phyloP scores from a whole-genome alignment of 2,888 invertebrate species.

The Deroplatys truncata region DNA sequence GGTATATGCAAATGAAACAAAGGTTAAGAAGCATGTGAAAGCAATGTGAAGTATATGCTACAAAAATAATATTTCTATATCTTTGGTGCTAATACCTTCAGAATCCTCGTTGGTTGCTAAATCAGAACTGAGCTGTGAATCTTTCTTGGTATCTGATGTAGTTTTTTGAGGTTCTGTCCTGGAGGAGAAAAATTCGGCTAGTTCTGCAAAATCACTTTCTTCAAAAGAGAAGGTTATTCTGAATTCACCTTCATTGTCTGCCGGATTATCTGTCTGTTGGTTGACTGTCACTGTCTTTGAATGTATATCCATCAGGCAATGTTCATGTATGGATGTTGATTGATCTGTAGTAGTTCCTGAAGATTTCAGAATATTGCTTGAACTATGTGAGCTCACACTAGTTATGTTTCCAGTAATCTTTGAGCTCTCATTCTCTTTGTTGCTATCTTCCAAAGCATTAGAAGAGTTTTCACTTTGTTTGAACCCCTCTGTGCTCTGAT shows the following conservation, averaged over 20 bases:
- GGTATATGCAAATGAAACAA: no score
- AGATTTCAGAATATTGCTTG: not conserved
- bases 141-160: not conserved
- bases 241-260: not conserved
- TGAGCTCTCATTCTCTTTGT: no score
- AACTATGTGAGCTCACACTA: not conserved
- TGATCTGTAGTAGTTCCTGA: not conserved
- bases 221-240: not conserved
- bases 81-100: not conserved
- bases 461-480: no score
- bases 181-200: not conserved
- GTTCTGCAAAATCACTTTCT: not conserved
- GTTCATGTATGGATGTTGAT: not conserved
- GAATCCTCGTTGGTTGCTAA: not conserved
- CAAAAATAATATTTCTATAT: no score
- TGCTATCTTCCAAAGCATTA: no score
- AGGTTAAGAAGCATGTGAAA: no score
- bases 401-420: not conserved
- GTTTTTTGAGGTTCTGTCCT: not conserved
- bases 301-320: not conserved
- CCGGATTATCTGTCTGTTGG: not conserved
- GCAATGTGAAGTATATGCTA: no score
- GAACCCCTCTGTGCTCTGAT: no score
- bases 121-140: not conserved
- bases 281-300: not conserved